Evolutionary conservation across 37 sponge, comb jelly and placozoan species (phyloP).

Genomic region (Halichondria panicea): DNA sequence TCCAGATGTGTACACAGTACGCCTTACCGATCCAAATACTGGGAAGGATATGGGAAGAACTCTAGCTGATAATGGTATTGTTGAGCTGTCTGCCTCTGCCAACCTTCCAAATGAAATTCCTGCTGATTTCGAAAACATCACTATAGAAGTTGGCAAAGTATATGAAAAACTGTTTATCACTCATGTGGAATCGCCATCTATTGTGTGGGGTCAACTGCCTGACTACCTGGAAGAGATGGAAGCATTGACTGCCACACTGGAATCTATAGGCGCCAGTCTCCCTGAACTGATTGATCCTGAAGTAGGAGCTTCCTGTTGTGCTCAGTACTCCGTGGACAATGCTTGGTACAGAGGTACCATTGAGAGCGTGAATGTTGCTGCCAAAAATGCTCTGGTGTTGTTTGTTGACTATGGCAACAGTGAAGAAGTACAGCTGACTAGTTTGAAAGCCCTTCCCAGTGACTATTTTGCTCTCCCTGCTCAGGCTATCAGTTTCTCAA

Average conservation of each 20-base stretch:
- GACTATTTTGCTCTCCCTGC: constrained; percentile 43
- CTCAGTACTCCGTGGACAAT: constrained; percentile 40
- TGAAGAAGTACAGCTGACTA: constrained; percentile 22
- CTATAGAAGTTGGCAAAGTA: constrained; percentile 14
- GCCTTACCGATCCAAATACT: background rate
- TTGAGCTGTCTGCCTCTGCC: background rate
- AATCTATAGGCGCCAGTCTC: background rate
- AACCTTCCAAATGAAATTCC: background rate
- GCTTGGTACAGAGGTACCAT: constrained; percentile 66
- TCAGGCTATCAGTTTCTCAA: constrained; percentile 70
- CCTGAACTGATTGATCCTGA: background rate
- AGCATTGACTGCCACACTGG: constrained; percentile 11
- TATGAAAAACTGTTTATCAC: constrained; percentile 45
- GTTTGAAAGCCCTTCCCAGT: constrained; percentile 12
- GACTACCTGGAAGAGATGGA: constrained; percentile 10
- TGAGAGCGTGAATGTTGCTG: background rate
- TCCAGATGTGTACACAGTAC: constrained; percentile 22
- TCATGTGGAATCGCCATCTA: constrained; percentile 49
- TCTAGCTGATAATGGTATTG: background rate
- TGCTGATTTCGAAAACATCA: background rate
- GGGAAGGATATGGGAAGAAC: background rate
- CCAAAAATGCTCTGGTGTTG: constrained; percentile 28
- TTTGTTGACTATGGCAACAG: constrained; percentile 82
- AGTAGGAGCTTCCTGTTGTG: constrained; percentile 45
- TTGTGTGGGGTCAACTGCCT: constrained; percentile 68